A percentile compares a stretch with the other conserved stretches of the same genome.
Conservation (phyloP, 1,140 invertebrate genomes). For the Conus ventricosus region DNA sequence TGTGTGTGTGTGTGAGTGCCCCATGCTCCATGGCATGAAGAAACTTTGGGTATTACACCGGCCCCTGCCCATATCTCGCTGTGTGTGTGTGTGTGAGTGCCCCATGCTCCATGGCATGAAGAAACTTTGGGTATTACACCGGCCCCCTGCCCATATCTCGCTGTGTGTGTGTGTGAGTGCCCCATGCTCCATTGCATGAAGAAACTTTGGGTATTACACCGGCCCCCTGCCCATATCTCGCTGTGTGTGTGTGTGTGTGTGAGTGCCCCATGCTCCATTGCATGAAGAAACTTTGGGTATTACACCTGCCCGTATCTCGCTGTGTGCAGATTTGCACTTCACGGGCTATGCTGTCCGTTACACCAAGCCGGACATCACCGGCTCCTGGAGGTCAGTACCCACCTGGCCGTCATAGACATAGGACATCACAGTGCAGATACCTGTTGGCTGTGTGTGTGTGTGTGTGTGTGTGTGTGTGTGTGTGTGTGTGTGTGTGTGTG, state of each 20-base stretch:
- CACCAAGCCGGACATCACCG: slow-evolving; percentile 66
- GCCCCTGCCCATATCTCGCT: not conserved
- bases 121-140: too few relatives aligned
- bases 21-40: too few relatives aligned
- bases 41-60: too few relatives aligned
- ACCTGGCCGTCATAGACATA: not conserved
- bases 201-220: too few relatives aligned
- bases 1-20: not conserved
- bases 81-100: not conserved
- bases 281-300: too few relatives aligned
- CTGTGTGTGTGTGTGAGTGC: too few relatives aligned
- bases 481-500: slow-evolving; percentile 5
- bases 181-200: too few relatives aligned
- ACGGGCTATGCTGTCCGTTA: slow-evolving; percentile 70
- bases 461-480: too few relatives aligned
- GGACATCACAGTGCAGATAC: too few relatives aligned
- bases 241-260: not conserved
- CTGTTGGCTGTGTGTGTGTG: too few relatives aligned
- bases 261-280: too few relatives aligned
- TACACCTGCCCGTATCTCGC: not conserved
- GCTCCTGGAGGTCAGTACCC: slow-evolving; percentile 66
- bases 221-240: not conserved
- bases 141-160: not conserved
- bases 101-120: too few relatives aligned
- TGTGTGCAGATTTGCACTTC: slow-evolving; percentile 64